Evolutionary conservation across 2,797 vertebrate species (phyloP), one percentile per base, ranked within the genome.

Genomic region (Myoxocephalus aenaeus): DNA sequence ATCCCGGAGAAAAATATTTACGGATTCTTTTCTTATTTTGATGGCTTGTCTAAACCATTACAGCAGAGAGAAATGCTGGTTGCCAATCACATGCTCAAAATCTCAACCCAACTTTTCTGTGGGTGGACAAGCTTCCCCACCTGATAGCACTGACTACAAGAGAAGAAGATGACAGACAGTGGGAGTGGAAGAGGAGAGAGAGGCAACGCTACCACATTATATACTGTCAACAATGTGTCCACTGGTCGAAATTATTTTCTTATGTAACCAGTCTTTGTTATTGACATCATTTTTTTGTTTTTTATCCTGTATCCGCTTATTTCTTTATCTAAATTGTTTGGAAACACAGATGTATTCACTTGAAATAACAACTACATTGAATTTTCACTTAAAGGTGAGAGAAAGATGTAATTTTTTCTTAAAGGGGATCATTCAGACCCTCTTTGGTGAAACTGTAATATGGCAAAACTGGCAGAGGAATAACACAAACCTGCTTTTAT

Each of bases 71-170:
- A 83, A 78, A 75, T 27, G 46, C 54, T 22, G 53, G 25, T 62
- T 87, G 85, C 80, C 90, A 87, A 86, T 90, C 82, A 90, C 6
- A 20, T 48, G 75, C 83, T 87, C 51, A 57, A 62, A 74, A 77
- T 73, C 71, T 78, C 56, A 27, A 70, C 42, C 65, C 63, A 73
- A 78, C 77, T 46, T 77, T 51, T 50, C 71, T 62, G 90, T 88
- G 86, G 90, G 89, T 75, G 88, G 88, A 91, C 87, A 86, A 82
- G 83, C 75, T 54, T 73, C 70, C 36, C 54, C 58, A 65, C 69
- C 51, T 27, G 74, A 76, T 46, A 63, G 20, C 69, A 75, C 48
- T 2, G 53, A 53, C 70, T 85, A 75, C 63, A 75, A 88, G 82
- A 77, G 62, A 57, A 66, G 36, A 75, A 59, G 59, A 61, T 70